These are phyloP conservation scores for Selene dorsalis DNA, from an alignment of 2,797 vertebrate species.

Conservation along the genomic window DNA sequence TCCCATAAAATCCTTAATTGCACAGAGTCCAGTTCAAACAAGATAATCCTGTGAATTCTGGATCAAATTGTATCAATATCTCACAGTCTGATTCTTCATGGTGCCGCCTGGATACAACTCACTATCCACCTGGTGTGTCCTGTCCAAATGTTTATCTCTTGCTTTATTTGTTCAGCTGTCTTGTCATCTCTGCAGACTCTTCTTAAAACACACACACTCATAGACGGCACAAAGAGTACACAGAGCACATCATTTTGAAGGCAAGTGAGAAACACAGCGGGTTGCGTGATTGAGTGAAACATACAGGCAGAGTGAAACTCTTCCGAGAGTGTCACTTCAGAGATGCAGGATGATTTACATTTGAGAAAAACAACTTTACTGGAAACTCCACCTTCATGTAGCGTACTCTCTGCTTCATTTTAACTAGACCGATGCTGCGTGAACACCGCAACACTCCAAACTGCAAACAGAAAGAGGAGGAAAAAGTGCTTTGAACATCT, in stretches of 20 bases:
- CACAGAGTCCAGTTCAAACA: not conserved
- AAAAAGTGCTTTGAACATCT: conserved; percentile 51
- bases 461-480: conserved; percentile 15
- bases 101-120: conserved; percentile 43
- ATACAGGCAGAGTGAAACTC: conserved; percentile 30
- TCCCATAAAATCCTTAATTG: not conserved
- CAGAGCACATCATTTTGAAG: conserved; percentile 18
- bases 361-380: conserved; percentile 50
- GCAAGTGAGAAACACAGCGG: conserved; percentile 29
- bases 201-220: conserved; percentile 25
- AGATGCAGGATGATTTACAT: conserved; percentile 47
- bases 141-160: conserved; percentile 67
- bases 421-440: conserved; percentile 17
- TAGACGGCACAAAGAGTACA: conserved; percentile 18
- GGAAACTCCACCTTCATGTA: conserved; percentile 57
- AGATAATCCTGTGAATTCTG: conserved; percentile 9
- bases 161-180: conserved; percentile 78
- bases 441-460: conserved; percentile 28
- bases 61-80: conserved; percentile 19
- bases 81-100: conserved; percentile 35
- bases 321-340: conserved; percentile 17
- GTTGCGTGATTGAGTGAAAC: conserved; percentile 49
- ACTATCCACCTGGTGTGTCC: conserved; percentile 67
- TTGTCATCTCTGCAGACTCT: conserved; percentile 49
- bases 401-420: conserved; percentile 4